phyloP scores from a whole-genome alignment of 2,888 invertebrate species.

The Torymus texanus region DNA sequence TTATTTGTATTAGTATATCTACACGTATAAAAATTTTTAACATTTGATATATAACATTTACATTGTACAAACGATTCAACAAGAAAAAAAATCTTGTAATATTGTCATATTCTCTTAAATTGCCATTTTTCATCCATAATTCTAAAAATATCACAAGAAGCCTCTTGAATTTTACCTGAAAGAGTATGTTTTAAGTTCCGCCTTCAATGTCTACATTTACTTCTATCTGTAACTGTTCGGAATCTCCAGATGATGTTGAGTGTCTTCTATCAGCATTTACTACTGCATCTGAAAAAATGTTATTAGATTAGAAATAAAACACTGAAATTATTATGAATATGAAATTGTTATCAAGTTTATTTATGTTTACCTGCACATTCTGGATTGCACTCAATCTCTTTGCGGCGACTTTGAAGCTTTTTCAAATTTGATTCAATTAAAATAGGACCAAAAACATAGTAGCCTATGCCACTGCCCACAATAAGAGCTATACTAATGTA shows the following conservation, averaged over 20 bases:
- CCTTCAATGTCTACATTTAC: slow-evolving; percentile 65
- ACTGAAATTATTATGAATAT: too few species aligned
- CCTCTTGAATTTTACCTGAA: slow-evolving; percentile 10
- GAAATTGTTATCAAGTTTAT: not conserved
- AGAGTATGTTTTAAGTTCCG: not conserved
- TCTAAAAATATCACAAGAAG: slow-evolving; percentile 30
- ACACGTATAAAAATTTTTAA: slow-evolving; percentile 32
- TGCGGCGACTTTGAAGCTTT: slow-evolving; percentile 71
- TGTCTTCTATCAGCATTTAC: slow-evolving; percentile 62
- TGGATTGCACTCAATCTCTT: slow-evolving; percentile 64
- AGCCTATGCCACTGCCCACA: slow-evolving; percentile 80
- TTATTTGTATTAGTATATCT: slow-evolving; percentile 15
- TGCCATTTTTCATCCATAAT: slow-evolving; percentile 8
- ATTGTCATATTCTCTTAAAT: slow-evolving; percentile 12
- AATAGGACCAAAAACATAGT: slow-evolving; percentile 78
- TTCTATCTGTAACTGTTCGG: slow-evolving; percentile 66
- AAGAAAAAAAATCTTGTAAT: slow-evolving; percentile 30
- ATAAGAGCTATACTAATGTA: slow-evolving; percentile 81
- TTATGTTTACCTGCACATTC: slow-evolving; percentile 67
- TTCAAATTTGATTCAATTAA: slow-evolving; percentile 77
- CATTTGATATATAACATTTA: slow-evolving; percentile 32
- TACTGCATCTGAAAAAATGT: slow-evolving; percentile 62
- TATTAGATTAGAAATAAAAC: not conserved
- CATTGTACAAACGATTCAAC: slow-evolving; percentile 26
- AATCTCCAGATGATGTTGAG: slow-evolving; percentile 64